Evolutionary conservation across 2,888 invertebrate species (phyloP), one percentile per base, ranked within the genome.

Genomic region (Synanthedon formicaeformis): DNA sequence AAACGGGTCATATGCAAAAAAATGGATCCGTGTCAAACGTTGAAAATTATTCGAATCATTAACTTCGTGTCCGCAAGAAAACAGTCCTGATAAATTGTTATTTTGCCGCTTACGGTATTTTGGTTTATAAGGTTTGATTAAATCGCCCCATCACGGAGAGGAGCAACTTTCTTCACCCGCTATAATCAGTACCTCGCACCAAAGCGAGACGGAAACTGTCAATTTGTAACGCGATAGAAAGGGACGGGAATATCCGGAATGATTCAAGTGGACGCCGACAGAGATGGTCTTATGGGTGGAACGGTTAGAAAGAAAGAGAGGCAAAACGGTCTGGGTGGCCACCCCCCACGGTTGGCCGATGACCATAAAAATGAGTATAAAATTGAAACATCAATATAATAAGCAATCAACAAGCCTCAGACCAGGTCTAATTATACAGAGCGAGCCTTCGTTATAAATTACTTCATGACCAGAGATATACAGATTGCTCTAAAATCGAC

Each of bases 331-430:
- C 72, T 85, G 88, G 87, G 87, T 87, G 88, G 87, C 79, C 88
- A 88, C 88, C 89, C 88, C 88, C 87, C 85, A 88, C 79, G 75
- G 85, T 81, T 86, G 88, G 86, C 73, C 87, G 81, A 87, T 88
- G 88, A 81, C 86, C 87, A 86, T 87, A 87, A 87, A 86, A 87
- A 87, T 87, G 84, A 78, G 81, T 84, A 85, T 86, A 87, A 87
- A 87, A 87, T 87, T 87, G 86, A 87, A 86, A 86, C 87, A 87
- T 87, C 87, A 87, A 87, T 86, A 87, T 86, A 86, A 87, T 87
- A 87, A 85, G 86, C 85, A 87, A 87, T 86, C 86, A 87, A 78
- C 80, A 73, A 67, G 68, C 71, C 65, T 65, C 66, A 67, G 74
- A 66, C 71, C 75, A 70, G 72, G 66, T 77, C 78, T 86, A 86